Conservation (phyloP, 2,113 vertebrate species). For the Probosciger aterrimus region DNA sequence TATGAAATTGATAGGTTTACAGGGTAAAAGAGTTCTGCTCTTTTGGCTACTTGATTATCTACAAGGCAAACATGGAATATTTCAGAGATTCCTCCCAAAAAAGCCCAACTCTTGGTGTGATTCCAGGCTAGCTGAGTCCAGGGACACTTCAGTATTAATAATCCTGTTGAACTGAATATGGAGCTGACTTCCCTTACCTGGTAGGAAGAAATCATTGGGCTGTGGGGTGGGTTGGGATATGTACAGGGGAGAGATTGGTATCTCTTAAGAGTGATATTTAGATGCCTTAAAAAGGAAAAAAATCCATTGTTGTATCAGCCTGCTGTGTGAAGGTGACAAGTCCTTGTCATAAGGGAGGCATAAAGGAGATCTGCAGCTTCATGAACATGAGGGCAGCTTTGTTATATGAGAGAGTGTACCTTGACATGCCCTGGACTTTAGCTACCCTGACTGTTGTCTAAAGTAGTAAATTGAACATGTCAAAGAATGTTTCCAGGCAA, state of each 20-base stretch:
- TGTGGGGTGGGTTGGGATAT: neutral
- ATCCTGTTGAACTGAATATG: neutral
- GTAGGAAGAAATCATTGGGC: neutral
- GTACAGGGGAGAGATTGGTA: neutral
- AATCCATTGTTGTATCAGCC: neutral
- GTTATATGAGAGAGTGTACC: fast-evolving
- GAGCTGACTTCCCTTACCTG: neutral
- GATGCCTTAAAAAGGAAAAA: neutral
- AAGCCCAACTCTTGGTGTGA: neutral
- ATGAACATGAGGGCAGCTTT: neutral
- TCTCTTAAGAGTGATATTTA: neutral
- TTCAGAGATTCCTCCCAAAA: neutral
- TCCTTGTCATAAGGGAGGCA: neutral
- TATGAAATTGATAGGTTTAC: neutral
- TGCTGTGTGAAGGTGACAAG: neutral
- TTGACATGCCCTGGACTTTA: neutral
- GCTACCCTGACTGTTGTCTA: neutral
- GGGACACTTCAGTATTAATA: neutral
- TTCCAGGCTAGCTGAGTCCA: neutral
- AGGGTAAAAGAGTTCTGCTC: fast-evolving
- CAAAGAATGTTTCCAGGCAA: neutral
- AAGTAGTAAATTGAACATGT: neutral
- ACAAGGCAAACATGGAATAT: neutral
- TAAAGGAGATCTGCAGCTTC: neutral
- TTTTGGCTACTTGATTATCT: neutral